Conservation (phyloP, 2,113 vertebrate genomes). For the Charadrius vociferus region DNA sequence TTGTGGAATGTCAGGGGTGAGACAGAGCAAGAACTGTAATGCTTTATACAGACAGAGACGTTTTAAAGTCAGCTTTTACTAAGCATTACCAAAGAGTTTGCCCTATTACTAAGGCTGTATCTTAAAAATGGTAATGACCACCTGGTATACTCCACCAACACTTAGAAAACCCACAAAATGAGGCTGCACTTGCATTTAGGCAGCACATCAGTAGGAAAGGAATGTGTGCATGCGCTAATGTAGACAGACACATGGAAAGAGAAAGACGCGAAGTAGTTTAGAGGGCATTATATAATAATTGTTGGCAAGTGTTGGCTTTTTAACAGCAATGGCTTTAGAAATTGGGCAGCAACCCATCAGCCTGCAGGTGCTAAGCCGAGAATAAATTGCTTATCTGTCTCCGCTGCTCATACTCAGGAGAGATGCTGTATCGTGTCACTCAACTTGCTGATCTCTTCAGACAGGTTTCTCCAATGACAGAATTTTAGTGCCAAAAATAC, state of each 20-base stretch:
- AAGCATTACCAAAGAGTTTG: background rate
- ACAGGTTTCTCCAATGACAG: background rate
- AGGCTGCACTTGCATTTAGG: background rate
- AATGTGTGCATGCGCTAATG: background rate
- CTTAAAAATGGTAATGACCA: conserved; percentile 2
- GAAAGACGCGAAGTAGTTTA: background rate
- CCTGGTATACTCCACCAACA: background rate
- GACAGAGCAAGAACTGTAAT: background rate
- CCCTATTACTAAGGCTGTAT: background rate
- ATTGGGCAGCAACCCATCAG: conserved; percentile 17
- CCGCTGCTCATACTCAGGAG: conserved; percentile 20
- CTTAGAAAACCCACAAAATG: background rate
- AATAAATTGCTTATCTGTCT: conserved; percentile 37
- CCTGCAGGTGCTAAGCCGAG: background rate
- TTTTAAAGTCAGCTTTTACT: background rate
- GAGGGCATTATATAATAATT: conserved; percentile 34
- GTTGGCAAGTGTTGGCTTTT: conserved; percentile 35
- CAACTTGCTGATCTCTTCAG: conserved; percentile 45
- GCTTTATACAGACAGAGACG: background rate
- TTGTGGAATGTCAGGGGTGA: background rate
- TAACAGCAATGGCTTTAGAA: conserved; percentile 24
- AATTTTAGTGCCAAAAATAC: background rate
- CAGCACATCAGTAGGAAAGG: background rate
- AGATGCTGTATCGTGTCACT: background rate
- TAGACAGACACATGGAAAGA: background rate